A percentile compares a stretch with the other conserved stretches of the same genome.
Evolutionary conservation across 2,113 vertebrate genomes (phyloP).

Genomic region (Pelmatolapia mariae): DNA sequence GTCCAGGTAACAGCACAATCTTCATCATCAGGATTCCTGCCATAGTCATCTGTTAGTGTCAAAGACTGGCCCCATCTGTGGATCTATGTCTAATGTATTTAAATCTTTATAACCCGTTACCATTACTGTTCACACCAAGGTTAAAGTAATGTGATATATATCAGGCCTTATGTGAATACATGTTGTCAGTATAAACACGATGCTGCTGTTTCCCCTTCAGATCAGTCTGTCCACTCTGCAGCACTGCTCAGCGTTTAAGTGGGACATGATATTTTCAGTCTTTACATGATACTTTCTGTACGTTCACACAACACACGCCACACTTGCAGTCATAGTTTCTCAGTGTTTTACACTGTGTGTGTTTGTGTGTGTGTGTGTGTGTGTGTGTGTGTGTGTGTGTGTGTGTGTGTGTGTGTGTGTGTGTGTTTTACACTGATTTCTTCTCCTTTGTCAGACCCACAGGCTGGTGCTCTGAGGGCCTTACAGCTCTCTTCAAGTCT

Average conservation of each 20-base stretch:
- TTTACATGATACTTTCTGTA: neutral
- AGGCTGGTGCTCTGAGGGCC: neutral
- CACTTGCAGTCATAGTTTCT: too few species aligned
- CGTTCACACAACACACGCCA: neutral
- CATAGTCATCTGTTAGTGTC: neutral
- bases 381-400: neutral
- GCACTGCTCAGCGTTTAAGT: neutral
- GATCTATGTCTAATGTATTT: neutral
- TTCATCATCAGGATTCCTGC: neutral
- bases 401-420: rapidly evolving
- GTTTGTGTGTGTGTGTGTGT: rapidly evolving
- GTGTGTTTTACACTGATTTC: neutral
- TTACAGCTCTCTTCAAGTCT: neutral
- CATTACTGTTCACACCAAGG: neutral
- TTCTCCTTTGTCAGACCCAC: neutral
- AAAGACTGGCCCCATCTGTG: neutral
- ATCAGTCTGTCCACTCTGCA: neutral
- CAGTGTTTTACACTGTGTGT: too few species aligned
- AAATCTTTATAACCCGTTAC: neutral
- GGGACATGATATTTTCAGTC: neutral
- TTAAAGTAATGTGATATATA: neutral
- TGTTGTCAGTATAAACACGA: neutral
- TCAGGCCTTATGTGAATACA: neutral
- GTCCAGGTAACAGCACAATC: conserved; percentile 80
- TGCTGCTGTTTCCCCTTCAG: neutral